Evolutionary conservation across 2,797 vertebrate species (phyloP), one percentile per base, ranked within the genome.

Genomic region (Hapalemur alaotrensis): DNA sequence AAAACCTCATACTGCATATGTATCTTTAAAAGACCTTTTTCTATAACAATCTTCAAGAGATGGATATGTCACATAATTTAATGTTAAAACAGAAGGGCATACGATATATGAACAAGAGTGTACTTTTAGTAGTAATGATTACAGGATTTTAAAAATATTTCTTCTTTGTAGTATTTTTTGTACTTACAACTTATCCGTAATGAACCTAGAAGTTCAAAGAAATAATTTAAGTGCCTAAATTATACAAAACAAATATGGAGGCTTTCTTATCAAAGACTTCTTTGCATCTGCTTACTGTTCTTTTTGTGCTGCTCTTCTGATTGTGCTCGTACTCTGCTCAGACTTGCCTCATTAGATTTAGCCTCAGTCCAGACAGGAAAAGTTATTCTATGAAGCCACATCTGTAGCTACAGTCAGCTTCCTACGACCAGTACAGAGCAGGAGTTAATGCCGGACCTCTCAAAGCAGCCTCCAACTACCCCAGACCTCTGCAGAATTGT

Each of bases 311-410:
- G 69, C 32, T 48, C 7, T 93, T 75, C 41, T 59, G 12, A 41
- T 75, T 65, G 50, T 87, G 30, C 14, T 76, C 13, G 67, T 61
- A 6, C 17, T 54, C 17, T 46, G 13, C 69, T 93, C 17, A 52
- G 61, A 41, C 61, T 84, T 50, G 59, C 35, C 54, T 95, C 86
- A 65, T 95, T 97, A 94, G 70, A 89, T 95, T 87, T 93, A 90
- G 83, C 61, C 67, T 92, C 48, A 73, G 41, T 95, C 10, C 15
- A 80, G 72, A 79, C 18, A 81, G 65, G 23, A 17, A 30, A 95
- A 72, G 41, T 22, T 82, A n/a, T 80, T 91, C 18, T 54, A 41
- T 2, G 4, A 81, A 38, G 43, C 23, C 32, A 50, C 6, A 12
- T 92, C 67, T 86, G 4, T 28, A 83, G 23, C 48, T 87, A 48